Base-by-base conservation (phyloP, 1,140 invertebrate genomes). In the Solen grandis region DNA sequence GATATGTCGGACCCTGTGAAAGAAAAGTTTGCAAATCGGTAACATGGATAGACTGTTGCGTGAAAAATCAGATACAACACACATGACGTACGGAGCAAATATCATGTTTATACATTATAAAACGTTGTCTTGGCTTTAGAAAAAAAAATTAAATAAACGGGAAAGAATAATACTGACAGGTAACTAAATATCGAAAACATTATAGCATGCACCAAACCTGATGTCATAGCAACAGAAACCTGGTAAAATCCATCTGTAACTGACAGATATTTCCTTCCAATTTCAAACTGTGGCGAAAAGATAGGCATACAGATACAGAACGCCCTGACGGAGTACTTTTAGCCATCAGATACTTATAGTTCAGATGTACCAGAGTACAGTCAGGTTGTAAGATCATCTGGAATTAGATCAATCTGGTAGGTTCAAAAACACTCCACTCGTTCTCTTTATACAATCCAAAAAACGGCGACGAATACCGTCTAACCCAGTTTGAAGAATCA, bases 201-300 rank as follows among this genome's bases (percentile, higher is more conserved):
- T 5, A 41, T 78, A n/a, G 36, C 36, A 5, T 46, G 72, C 22
- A 76, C 57, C 13, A 62, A 76, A 5, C 80, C 63, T 0, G 79
- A 74, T 25, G 62, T 84, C 13, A 33, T 82, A 59, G 73, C 73
- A 2, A 77, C 80, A 66, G 83, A 82, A 33, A 82, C 79, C 13
- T 77, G 68, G 57, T 52, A 73, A 25, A 74, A 82, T 22, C 46
- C 1, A 0, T 33, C 25, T n/a, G 74, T 82, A 2, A 78, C 66
- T 14, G 55, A 74, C 35, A 57, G 35, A 74, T 82, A 5, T 82
- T 78, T 38, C 74, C 79, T n/a, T n/a, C n/a, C n/a, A n/a, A n/a
- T n/a, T n/a, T n/a, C n/a, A n/a, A n/a, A n/a, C n/a, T n/a, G n/a
- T n/a, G n/a, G 29, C 36, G 59, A 35, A 76, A 27, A 31, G 66